phyloP scores from a whole-genome alignment of 2,797 vertebrate genomes.

The Periophthalmus magnuspinnatus region DNA sequence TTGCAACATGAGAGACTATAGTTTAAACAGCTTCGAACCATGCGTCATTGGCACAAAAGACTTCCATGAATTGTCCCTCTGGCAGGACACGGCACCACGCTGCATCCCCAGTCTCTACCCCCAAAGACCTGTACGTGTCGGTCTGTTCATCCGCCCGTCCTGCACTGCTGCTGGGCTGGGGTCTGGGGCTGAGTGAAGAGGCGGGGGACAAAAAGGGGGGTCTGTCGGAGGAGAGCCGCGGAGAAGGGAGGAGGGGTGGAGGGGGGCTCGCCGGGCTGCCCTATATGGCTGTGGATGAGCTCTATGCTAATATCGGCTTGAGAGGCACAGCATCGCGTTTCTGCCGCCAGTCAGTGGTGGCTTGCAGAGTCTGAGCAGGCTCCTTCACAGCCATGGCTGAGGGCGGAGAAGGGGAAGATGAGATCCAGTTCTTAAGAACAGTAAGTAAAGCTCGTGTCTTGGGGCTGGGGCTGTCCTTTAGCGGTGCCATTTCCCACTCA shows the following conservation, averaged over 20 bases:
- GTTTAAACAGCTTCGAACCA: not conserved
- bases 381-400: conserved; percentile 95
- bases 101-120: conserved; percentile 11
- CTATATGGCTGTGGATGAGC: conserved; percentile 96
- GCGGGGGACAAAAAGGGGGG: not conserved
- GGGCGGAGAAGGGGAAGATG: conserved; percentile 94
- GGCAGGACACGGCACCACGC: not conserved
- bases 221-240: conserved; percentile 11
- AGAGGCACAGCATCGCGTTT: conserved; percentile 78
- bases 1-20: conserved; percentile 19
- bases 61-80: not conserved
- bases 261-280: conserved; percentile 73
- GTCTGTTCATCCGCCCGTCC: conserved; percentile 25
- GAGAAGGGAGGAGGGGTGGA: conserved; percentile 30
- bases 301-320: conserved; percentile 88
- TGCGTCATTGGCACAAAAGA: not conserved
- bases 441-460: conserved; percentile 82
- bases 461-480: conserved; percentile 7
- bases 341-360: conserved; percentile 79
- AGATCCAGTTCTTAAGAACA: conserved; percentile 98
- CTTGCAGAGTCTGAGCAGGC: conserved; percentile 86
- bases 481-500: not conserved
- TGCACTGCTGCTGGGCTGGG: conserved; percentile 56
- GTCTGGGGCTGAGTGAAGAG: conserved; percentile 19
- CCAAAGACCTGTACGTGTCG: conserved; percentile 22